Evolutionary conservation across 2,888 invertebrate genomes (phyloP).

Genomic region (Drosophila meridiana): DNA sequence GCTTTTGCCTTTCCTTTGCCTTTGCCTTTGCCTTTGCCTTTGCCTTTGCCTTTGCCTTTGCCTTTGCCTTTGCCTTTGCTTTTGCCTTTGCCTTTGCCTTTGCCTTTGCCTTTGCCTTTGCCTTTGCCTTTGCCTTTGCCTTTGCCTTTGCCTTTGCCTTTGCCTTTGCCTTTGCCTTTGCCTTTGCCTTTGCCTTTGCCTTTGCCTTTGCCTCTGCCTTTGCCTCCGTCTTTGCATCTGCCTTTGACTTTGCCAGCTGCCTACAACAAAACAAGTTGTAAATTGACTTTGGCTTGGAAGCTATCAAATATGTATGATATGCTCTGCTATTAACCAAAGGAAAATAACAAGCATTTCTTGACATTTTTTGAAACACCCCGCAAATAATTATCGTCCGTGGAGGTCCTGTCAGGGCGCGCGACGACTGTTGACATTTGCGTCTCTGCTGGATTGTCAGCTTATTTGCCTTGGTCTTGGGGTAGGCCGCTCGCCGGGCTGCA

Average conservation of each 20-base stretch:
- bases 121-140: too few species aligned
- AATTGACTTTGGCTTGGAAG: not conserved
- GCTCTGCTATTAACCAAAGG: not conserved
- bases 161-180: too few species aligned
- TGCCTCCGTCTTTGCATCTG: too few species aligned
- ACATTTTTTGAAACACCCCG: slow-evolving; percentile 23
- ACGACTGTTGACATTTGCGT: slow-evolving; percentile 67
- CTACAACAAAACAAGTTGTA: not conserved
- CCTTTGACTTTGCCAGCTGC: not conserved
- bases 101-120: too few species aligned
- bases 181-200: too few species aligned
- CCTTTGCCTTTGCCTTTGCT: too few species aligned
- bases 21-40: too few species aligned
- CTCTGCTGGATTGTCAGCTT: slow-evolving; percentile 65
- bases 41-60: too few species aligned
- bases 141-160: too few species aligned
- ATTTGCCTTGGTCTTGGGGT: slow-evolving; percentile 58
- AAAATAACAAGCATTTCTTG: slow-evolving; percentile 8
- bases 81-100: too few species aligned
- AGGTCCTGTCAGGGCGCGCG: slow-evolving; percentile 36
- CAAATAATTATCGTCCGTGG: slow-evolving; percentile 38
- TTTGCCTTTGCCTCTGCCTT: too few species aligned
- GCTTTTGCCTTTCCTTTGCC: too few species aligned
- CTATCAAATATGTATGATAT: slow-evolving; percentile 2
- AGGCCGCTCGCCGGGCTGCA: slow-evolving; percentile 42